Evolutionary conservation across 2,888 invertebrate genomes (phyloP).

Genomic region (Chrysolina americana): DNA sequence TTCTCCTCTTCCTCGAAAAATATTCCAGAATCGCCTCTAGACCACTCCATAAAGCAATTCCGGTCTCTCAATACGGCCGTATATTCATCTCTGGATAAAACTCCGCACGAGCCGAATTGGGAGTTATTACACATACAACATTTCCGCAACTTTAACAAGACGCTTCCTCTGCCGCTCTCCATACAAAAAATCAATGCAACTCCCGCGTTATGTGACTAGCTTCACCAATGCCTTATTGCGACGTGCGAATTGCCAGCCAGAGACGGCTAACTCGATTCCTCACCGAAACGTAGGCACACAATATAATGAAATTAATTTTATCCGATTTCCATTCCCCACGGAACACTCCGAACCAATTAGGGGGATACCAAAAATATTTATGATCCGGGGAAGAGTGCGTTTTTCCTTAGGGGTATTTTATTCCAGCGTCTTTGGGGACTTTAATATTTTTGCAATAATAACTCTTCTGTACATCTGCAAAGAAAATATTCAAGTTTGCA

Average conservation of each 20-base stretch:
- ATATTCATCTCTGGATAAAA: slow-evolving; percentile 4
- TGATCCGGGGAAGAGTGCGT: background rate
- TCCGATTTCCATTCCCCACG: slow-evolving; percentile 11
- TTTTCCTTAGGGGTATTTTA: background rate
- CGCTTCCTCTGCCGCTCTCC: slow-evolving; percentile 8
- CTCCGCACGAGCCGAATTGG: slow-evolving; percentile 1
- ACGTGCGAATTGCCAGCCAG: slow-evolving; percentile 11
- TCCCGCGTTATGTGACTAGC: slow-evolving; percentile 20
- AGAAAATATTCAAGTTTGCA: too few relatives aligned
- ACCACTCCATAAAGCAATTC: background rate
- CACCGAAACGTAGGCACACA: background rate
- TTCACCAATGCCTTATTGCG: slow-evolving; percentile 4
- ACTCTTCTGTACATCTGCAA: too few relatives aligned
- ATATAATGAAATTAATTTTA: slow-evolving; percentile 13
- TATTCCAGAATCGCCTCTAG: background rate
- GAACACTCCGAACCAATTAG: slow-evolving; percentile 14
- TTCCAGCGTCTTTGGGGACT: background rate
- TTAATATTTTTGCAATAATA: background rate
- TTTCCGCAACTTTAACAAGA: slow-evolving; percentile 13
- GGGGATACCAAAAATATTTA: slow-evolving; percentile 9
- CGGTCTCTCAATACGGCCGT: background rate
- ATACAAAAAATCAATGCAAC: slow-evolving; percentile 23
- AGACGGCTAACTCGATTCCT: slow-evolving; percentile 9
- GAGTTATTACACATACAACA: slow-evolving; percentile 20
- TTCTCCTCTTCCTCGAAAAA: background rate